phyloP scores from a whole-genome alignment of 2,797 vertebrate genomes.

The Anolis apletophallus region DNA sequence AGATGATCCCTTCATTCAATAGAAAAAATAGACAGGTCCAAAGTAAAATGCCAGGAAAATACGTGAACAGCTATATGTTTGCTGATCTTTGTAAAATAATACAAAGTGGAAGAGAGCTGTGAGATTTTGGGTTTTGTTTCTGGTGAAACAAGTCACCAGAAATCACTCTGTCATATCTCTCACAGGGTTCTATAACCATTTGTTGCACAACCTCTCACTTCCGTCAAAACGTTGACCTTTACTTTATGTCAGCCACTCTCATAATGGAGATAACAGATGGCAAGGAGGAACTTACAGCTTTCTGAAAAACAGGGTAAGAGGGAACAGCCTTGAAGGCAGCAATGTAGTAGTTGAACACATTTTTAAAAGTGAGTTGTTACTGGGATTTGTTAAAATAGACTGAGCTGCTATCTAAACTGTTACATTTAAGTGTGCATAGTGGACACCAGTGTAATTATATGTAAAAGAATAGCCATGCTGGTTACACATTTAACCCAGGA shows the following conservation, averaged over 20 bases:
- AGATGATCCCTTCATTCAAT: too few species aligned
- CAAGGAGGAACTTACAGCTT: constrained; percentile 16
- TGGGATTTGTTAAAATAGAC: constrained; percentile 16
- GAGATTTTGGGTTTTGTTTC: too few species aligned
- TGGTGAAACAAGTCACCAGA: neutral
- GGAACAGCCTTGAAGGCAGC: constrained; percentile 3
- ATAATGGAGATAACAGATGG: constrained; percentile 33
- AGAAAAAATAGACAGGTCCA: too few species aligned
- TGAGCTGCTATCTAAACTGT: neutral
- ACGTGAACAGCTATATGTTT: too few species aligned
- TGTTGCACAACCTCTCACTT: constrained; percentile 16
- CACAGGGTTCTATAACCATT: constrained; percentile 16
- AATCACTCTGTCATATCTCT: constrained; percentile 14
- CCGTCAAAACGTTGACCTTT: constrained; percentile 28
- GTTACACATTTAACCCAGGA: neutral
- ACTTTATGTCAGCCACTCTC: constrained; percentile 16
- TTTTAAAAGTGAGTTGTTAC: constrained; percentile 8
- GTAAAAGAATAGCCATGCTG: neutral
- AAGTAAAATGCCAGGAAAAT: too few species aligned
- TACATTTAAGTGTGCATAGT: neutral
- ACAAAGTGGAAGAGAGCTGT: too few species aligned
- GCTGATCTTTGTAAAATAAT: too few species aligned
- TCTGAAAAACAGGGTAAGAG: constrained; percentile 21
- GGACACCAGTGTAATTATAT: neutral
- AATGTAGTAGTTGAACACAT: constrained; percentile 10